Evolutionary conservation across 2,888 invertebrate genomes (phyloP), one percentile per base, ranked within the genome.

Genomic region (Eupithecia subumbrata): DNA sequence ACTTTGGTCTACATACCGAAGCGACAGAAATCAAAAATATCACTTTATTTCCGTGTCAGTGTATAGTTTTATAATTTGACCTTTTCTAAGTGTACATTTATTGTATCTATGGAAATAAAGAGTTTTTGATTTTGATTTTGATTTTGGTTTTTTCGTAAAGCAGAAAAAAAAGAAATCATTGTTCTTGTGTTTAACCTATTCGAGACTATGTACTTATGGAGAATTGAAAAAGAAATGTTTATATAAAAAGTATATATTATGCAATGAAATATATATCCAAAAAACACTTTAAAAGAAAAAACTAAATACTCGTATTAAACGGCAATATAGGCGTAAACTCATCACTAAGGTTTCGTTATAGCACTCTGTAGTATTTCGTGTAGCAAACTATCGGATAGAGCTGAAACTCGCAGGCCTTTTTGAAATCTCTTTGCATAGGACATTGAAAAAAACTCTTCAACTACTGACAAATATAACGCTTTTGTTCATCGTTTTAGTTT

Each of bases 311-410:
- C n/a, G 56, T 72, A 69, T 66, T 18, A 72, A 66, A 37, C 52
- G n/a, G 56, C 66, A 45, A 22, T 70, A 22, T 64, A 72, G 30
- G 52, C 52, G 56, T 72, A 66, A 72, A 52, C 52, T 69, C 68
- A 67, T 74, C 52, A 18, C 64, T 71, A 68, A 75, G 71, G 74
- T 75, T 75, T 22, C 74, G 25, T 25, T 71, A 60, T 71, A 68
- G 67, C 67, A 30, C 71, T 66, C 64, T 64, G 45, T 64, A 12
- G n/a, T 22, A 12, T 34, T 56, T 22, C 12, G 25, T 25, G 22
- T 52, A 52, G 0, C 11, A 34, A 72, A 66, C 12, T 64, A 16
- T 14, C 30, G 67, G 11, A 73, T 64, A 69, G 73, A 73, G n/a
- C 11, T 18, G 64, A 45, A 30, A 48, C 69, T 64, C 45, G 11